Evolutionary conservation across 2,113 vertebrate species (phyloP), one percentile per base, ranked within the genome.

Genomic region (Calidris pygmaea): DNA sequence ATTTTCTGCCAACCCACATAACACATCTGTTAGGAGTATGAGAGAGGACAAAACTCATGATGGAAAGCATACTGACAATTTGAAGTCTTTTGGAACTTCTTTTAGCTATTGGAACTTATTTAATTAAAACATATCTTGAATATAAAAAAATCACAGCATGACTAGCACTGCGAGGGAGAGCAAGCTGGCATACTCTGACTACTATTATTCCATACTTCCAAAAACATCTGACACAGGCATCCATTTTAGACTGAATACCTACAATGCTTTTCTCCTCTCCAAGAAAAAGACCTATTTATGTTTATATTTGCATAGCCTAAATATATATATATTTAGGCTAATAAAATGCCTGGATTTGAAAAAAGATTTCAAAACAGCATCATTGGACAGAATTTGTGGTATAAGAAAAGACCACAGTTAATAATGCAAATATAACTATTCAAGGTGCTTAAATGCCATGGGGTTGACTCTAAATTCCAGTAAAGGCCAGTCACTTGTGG

Each of bases 1-100:
- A 67, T 90, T 89, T 90, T 90, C 90, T 93, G 37, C n/a, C 85
- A 90, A 73, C 6, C 14, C 29, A 59, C 34, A 45, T 43, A 91
- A 50, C 35, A 55, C 29, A 76, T 96, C 78, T 87, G 55, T 66
- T 85, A 58, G 29, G 34, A 67, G 55, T 58, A 50, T 43, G 32
- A 50, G 26, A 82, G 26, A 35, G 30, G 21, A 43, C 7, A 35
- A 95, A 94, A 52, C 56, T 59, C 2, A 30, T 11, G 7, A 74
- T 19, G 8, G 22, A 7, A 67, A 80, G 24, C 50, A 1, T 55
- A 81, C 21, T 47, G 65, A 34, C 16, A 37, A 53, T 59, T 10
- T 88, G 17, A 70, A 80, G 16, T 47, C 7, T 79, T 77, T 65
- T 55, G 35, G 72, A 79, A 34, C 2, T 13, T 70, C 71, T 66